Evolutionary conservation across 2,797 vertebrate species (phyloP), one percentile per base, ranked within the genome.

Genomic region (Periparus ater): DNA sequence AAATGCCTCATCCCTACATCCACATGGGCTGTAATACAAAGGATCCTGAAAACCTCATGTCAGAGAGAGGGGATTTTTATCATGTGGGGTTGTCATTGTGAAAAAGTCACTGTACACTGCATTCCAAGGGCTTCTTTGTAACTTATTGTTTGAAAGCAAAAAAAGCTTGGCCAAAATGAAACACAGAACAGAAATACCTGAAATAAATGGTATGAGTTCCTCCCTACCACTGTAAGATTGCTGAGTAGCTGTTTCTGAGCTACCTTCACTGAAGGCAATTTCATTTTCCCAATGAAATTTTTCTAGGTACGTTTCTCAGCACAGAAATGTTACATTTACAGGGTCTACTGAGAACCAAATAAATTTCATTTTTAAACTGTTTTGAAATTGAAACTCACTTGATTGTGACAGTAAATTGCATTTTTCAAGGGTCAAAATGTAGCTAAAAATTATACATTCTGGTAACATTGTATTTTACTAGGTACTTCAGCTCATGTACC

Each of bases 271-370:
- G 48, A 80, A 83, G 45, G 29, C 18, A 34, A 11, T 72, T 92
- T 91, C 15, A 36, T 82, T 92, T 91, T 82, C n/a, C 34, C 11
- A 40, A 8, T n/a, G 4, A 58, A 54, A 13, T 25, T 70, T 85
- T 91, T 51, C 26, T 42, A 48, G 60, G n/a, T 73, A 53, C 22
- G 34, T 76, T 75, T 84, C 55, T 62, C 6, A 26, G 25, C 57
- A 83, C 18, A 23, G 34, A 71, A 80, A 47, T 38, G 7, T 73
- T 79, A n/a, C 30, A 40, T 68, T 85, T 89, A n/a, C 48, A 51
- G 0, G 0, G 25, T 29, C 44, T 45, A 3, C 32, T 82, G 62
- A 38, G 40, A 89, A 57, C 6, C 10, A 65, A 26, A 4, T 10
- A 34, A 57, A 36, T 80, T 45, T 53, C 25, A 26, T 48, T 85